Conservation (phyloP, 2,888 invertebrate species). For the Cacoxenus indagator region DNA sequence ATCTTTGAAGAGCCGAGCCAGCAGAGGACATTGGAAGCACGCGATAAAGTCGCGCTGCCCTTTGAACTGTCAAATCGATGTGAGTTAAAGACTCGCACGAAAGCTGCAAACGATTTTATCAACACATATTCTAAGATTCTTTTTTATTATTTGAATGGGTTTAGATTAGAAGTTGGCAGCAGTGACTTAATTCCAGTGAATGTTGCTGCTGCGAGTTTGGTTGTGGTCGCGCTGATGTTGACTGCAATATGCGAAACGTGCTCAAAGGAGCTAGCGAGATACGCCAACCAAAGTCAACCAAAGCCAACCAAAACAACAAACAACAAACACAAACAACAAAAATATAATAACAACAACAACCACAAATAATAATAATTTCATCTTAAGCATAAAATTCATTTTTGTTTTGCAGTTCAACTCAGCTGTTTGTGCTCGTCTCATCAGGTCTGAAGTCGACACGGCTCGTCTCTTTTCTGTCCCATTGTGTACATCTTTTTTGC, state of each 20-base stretch:
- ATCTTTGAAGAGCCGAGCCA: background rate
- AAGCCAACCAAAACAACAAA: background rate
- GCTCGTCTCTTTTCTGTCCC: background rate
- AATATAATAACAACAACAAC: conserved; percentile 4
- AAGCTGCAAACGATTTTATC: conserved; percentile 10
- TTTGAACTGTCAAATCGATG: conserved; percentile 48
- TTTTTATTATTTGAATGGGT: background rate
- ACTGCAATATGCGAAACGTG: conserved; percentile 10
- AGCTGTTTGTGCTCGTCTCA: conserved; percentile 1
- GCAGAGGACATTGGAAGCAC: background rate
- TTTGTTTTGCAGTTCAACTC: conserved; percentile 32
- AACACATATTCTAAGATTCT: background rate
- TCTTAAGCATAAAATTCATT: conserved; percentile 36
- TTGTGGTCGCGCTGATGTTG: background rate
- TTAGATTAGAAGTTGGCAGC: background rate
- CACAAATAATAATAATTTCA: conserved; percentile 27
- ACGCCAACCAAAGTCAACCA: background rate
- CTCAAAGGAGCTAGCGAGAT: background rate
- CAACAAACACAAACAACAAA: background rate
- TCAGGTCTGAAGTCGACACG: background rate
- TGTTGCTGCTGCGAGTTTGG: background rate
- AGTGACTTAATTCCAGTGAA: background rate
- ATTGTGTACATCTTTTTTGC: conserved; percentile 27
- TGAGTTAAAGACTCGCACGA: conserved; percentile 37
- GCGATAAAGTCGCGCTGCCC: conserved; percentile 18